Conservation (phyloP, 1,140 invertebrate species). For the Scaptomyza graminum region DNA sequence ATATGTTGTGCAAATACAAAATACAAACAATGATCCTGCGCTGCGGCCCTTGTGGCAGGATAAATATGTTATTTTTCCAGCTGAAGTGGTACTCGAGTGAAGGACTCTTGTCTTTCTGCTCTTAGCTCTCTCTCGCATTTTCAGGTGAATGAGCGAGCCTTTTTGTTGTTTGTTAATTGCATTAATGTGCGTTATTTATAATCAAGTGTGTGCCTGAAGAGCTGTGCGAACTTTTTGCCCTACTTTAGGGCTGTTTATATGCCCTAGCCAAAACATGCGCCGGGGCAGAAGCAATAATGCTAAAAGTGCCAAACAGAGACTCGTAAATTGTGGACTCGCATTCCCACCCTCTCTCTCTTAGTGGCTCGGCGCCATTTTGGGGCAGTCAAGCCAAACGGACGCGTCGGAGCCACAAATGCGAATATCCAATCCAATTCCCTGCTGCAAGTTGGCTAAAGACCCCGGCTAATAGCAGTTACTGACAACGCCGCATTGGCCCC, state of each 20-base stretch:
- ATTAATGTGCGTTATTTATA: conserved; percentile 80
- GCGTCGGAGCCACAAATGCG: conserved; percentile 26
- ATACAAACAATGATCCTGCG: conserved; percentile 18
- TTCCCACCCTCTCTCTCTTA: background rate
- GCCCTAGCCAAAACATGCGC: conserved; percentile 47
- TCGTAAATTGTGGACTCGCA: conserved; percentile 66
- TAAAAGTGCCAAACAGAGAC: conserved; percentile 78
- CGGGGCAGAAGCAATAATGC: conserved; percentile 62
- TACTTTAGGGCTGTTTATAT: conserved; percentile 54
- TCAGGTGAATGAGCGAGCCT: conserved; percentile 61
- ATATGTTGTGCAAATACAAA: conserved; percentile 54
- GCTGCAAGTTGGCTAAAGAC: conserved; percentile 60
- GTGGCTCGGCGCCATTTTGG: conserved; percentile 42
- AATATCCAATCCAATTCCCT: conserved; percentile 49
- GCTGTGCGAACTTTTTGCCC: conserved; percentile 63
- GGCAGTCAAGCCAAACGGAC: conserved; percentile 2
- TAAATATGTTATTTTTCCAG: conserved; percentile 63
- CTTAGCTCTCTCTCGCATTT: conserved; percentile 23
- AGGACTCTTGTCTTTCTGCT: conserved; percentile 20
- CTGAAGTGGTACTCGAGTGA: conserved; percentile 66
- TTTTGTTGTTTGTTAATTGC: conserved; percentile 67
- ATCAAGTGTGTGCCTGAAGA: conserved; percentile 57
- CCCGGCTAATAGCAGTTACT: conserved; percentile 67
- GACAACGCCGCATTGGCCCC: conserved; percentile 70
- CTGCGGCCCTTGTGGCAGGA: conserved; percentile 25